phyloP scores from a whole-genome alignment of 2,113 vertebrate genomes.

The Ptilorrhoa leucosticta region DNA sequence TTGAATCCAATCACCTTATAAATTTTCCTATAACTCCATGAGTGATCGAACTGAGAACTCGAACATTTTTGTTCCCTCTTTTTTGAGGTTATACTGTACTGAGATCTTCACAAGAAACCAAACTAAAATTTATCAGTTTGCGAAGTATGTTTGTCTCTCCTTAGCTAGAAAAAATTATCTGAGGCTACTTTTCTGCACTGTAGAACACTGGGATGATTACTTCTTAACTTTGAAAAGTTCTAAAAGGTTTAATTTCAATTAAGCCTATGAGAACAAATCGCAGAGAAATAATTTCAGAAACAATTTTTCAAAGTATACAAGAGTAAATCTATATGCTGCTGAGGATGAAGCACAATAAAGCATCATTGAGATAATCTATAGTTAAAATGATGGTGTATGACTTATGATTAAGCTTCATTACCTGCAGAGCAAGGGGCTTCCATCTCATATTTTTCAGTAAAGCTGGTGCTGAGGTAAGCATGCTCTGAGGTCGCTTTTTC shows the following conservation, averaged over 20 bases:
- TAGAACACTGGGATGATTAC: conserved; percentile 20
- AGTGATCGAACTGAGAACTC: background rate
- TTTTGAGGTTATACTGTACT: background rate
- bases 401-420: conserved; percentile 88
- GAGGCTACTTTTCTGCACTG: conserved; percentile 4
- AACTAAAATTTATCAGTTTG: background rate
- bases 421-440: conserved; percentile 99
- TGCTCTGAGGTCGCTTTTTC: conserved; percentile 99
- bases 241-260: conserved; percentile 51
- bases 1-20: background rate
- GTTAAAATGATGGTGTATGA: conserved; percentile 85
- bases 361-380: conserved; percentile 78
- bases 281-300: conserved; percentile 74
- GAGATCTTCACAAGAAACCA: background rate
- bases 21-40: background rate
- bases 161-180: background rate
- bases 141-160: background rate
- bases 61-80: background rate
- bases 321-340: conserved; percentile 76
- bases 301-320: conserved; percentile 74
- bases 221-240: conserved; percentile 44
- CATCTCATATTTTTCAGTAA: conserved; percentile 99
- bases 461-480: conserved; percentile 97
- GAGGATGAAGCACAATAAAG: conserved; percentile 82
- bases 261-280: conserved; percentile 60